Evolutionary conservation across 2,888 invertebrate genomes (phyloP), one percentile per base, ranked within the genome.

Genomic region (Lasioglossum calceatum): DNA sequence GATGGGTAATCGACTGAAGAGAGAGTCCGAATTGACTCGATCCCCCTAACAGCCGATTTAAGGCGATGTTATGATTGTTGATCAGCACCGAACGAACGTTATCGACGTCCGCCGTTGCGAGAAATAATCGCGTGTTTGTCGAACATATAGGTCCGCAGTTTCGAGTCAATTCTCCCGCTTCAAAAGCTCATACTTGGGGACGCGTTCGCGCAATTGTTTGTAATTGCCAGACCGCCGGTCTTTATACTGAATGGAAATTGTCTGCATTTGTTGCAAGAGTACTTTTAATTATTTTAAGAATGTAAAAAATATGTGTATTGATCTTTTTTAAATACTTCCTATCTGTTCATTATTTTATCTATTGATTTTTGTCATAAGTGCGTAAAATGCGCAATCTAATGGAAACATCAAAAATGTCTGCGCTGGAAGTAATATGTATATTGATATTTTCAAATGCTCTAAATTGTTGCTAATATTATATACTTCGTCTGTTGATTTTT

Each of bases 1-100:
- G 79, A 36, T n/a, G 44, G 32, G 70, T 79, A 78, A 81, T 78
- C 58, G 79, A 78, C 16, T 1, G 70, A 47, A 79, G 58, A 39
- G 81, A 39, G 47, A 71, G 36, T 58, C 32, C n/a, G n/a, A 71
- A 77, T 77, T 19, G 39, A 58, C 32, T 77, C 50, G 50, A 70
- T 54, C 32, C 32, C 54, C 23, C n/a, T 42, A 67, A 80, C 76
- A 4, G 23, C 67, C 32, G 50, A 44, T 58, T 58, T 54, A 44
- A 71, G 32, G 70, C 19, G 54, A 10, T 10, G 32, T 58, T 54
- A 71, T 27, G 16, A 75, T 42, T 75, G 75, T 80, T 47, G 42
- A 23, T 64, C 14, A 16, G n/a, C n/a, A 14, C 27, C 27, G 39
- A 71, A 71, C n/a, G 39, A 61, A 27, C 36, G 32, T 74, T 4